Percentiles rank a stretch among this genome's conserved stretches.
phyloP scores from a whole-genome alignment of 2,888 invertebrate species.

The Drosophila eohydei region DNA sequence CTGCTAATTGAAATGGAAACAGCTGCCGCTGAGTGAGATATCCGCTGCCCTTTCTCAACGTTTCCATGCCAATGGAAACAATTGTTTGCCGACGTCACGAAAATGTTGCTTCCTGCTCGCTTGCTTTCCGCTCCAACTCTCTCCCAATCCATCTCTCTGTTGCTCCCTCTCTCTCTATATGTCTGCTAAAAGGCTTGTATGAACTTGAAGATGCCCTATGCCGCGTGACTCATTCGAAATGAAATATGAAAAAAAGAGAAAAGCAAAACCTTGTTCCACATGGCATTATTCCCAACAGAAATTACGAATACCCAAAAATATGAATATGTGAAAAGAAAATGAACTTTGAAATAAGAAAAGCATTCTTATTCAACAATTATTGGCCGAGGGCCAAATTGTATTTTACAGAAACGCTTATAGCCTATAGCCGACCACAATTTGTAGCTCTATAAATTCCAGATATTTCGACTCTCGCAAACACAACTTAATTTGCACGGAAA shows the following conservation, averaged over 20 bases:
- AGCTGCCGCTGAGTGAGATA: conserved; percentile 51
- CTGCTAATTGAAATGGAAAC: conserved; percentile 44
- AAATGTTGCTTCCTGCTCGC: conserved; percentile 40
- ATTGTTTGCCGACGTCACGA: conserved; percentile 50
- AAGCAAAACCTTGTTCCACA: conserved; percentile 53
- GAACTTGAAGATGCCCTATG: conserved; percentile 57
- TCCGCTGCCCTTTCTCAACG: conserved; percentile 24
- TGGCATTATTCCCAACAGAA: conserved; percentile 52
- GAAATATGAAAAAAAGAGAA: background rate
- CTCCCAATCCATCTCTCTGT: background rate
- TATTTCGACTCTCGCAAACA: conserved; percentile 29
- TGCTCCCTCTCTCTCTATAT: conserved; percentile 10
- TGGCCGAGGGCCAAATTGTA: conserved; percentile 45
- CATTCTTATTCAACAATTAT: conserved; percentile 54
- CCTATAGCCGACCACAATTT: conserved; percentile 17
- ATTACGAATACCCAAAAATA: conserved; percentile 32
- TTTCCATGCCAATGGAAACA: conserved; percentile 9
- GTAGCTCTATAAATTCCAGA: conserved; percentile 44
- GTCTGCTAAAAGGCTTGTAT: conserved; percentile 50
- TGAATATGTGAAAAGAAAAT: background rate
- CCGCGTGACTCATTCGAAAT: conserved; percentile 37
- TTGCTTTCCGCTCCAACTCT: background rate
- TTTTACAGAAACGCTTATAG: conserved; percentile 21
- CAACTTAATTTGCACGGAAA: conserved; percentile 32
- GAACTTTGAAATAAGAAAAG: conserved; percentile 5